Percentiles rank a stretch among this genome's conserved stretches.
phyloP scores from a whole-genome alignment of 1,140 invertebrate genomes.

The Apis dorsata region DNA sequence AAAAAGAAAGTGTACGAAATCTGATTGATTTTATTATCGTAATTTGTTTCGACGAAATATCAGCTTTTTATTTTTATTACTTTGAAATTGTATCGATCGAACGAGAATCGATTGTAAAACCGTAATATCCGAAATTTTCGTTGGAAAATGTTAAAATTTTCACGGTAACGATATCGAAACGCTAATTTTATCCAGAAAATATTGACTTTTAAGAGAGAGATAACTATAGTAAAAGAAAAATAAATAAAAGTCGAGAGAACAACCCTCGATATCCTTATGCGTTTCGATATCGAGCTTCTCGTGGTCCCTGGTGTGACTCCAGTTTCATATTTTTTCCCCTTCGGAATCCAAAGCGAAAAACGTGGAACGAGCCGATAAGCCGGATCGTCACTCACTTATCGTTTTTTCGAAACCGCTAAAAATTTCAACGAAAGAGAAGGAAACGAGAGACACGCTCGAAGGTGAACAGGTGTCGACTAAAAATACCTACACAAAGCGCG shows the following conservation, averaged over 20 bases:
- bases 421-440: not conserved
- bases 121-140: too few species aligned
- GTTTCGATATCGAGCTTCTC: conserved; percentile 1
- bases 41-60: too few species aligned
- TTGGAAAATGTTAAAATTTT: too few species aligned
- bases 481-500: not conserved
- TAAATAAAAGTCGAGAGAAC: not conserved
- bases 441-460: conserved; percentile 24
- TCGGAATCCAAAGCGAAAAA: conserved; percentile 22
- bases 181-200: not conserved
- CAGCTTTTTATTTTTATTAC: too few species aligned
- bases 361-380: conserved; percentile 28
- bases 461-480: conserved; percentile 46
- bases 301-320: too few species aligned
- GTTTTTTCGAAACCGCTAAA: conserved; percentile 5
- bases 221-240: not conserved
- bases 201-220: not conserved
- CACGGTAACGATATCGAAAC: not conserved
- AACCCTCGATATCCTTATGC: conserved; percentile 3
- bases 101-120: too few species aligned
- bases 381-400: conserved; percentile 45
- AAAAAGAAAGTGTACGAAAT: too few species aligned
- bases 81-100: too few species aligned
- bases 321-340: not conserved
- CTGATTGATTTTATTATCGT: too few species aligned